phyloP scores from a whole-genome alignment of 2,113 vertebrate species.

The Chamaea fasciata region DNA sequence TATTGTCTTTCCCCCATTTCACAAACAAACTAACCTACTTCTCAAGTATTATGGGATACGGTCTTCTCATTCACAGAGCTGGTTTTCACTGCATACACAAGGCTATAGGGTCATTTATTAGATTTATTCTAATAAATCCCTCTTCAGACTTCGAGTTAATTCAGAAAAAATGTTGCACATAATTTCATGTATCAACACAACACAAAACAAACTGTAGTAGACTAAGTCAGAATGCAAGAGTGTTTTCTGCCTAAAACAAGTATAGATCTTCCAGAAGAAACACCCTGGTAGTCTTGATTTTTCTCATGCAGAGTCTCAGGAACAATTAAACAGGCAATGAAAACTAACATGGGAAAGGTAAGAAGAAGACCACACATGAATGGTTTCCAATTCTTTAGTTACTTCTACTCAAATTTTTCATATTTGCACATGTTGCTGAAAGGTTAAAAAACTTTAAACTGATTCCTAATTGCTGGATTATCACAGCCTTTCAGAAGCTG shows the following conservation, averaged over 20 bases:
- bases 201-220: not conserved
- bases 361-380: not conserved
- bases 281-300: not conserved
- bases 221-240: not conserved
- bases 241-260: not conserved
- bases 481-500: not conserved
- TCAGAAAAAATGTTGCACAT: not conserved
- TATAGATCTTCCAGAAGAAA: not conserved
- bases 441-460: not conserved
- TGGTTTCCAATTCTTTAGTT: not conserved
- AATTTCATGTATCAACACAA: not conserved
- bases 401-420: not conserved
- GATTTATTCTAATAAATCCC: not conserved
- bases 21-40: not conserved
- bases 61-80: not conserved
- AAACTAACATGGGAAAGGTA: not conserved
- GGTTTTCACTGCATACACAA: not conserved
- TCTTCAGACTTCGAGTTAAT: not conserved
- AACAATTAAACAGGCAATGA: not conserved
- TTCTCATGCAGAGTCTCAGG: not conserved
- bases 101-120: not conserved
- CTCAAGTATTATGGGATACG: not conserved
- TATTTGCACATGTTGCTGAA: not conserved
- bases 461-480: not conserved
- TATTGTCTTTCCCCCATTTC: not conserved